phyloP scores from a whole-genome alignment of 1,140 invertebrate genomes.

The Drosophila pseudoobscura region DNA sequence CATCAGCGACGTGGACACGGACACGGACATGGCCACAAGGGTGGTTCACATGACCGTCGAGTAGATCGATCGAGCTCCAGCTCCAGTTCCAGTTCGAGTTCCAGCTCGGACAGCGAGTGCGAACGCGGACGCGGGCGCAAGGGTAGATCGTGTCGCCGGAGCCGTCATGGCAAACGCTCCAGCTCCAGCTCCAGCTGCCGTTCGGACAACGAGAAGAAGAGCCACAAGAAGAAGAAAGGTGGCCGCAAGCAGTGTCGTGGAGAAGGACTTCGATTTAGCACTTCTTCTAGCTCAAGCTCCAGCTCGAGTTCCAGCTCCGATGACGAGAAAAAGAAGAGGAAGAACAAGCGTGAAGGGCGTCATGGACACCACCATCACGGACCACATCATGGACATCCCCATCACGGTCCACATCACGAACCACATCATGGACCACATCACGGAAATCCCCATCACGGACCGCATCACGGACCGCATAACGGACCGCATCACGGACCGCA shows the following conservation, averaged over 20 bases:
- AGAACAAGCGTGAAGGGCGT: background rate
- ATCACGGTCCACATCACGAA: constrained; percentile 2
- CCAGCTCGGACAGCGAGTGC: constrained; percentile 17
- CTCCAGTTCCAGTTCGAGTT: constrained; percentile 37
- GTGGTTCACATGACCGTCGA: constrained; percentile 51
- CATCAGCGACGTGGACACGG: constrained; percentile 16
- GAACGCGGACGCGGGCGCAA: constrained; percentile 1
- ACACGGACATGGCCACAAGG: constrained; percentile 56
- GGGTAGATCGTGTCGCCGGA: background rate
- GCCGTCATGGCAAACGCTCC: constrained; percentile 1
- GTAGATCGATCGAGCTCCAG: constrained; percentile 34
- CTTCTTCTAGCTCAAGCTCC: no score
- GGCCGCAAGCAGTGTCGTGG: constrained; percentile 17
- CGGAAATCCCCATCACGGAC: background rate
- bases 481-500: no score
- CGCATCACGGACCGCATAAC: no score
- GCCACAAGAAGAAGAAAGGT: background rate
- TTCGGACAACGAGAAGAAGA: constrained; percentile 10
- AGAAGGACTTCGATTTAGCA: background rate
- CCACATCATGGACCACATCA: constrained; percentile 7
- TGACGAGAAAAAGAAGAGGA: no score
- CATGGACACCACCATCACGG: constrained; percentile 5
- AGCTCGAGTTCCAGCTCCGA: no score
- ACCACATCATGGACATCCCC: background rate
- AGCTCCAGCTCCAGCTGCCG: constrained; percentile 24